These are phyloP conservation scores for Eumacrocentrus americanus DNA, from an alignment of 2,888 invertebrate genomes.

Conservation along the genomic window DNA sequence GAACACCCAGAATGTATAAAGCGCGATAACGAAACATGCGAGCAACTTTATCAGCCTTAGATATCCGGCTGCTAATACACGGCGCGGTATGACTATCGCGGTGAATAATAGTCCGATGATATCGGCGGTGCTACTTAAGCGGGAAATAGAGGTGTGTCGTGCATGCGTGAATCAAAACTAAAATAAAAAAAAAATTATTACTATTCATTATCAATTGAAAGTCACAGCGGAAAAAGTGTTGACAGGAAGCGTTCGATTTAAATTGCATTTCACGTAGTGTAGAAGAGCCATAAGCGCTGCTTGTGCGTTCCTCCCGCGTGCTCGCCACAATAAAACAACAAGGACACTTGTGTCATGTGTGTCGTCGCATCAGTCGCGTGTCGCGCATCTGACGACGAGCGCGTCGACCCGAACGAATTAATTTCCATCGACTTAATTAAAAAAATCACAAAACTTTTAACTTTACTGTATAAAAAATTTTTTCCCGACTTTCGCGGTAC, in stretches of 20 bases:
- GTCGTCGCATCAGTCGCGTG: conserved; percentile 36
- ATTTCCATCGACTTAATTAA: too few relatives aligned
- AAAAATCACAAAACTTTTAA: too few relatives aligned
- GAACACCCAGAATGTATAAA: conserved; percentile 10
- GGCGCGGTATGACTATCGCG: too few relatives aligned
- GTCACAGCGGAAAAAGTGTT: too few relatives aligned
- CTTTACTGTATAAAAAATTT: too few relatives aligned
- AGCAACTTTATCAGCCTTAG: conserved; percentile 37
- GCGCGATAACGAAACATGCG: conserved; percentile 14
- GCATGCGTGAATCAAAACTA: neutral
- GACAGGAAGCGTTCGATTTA: neutral
- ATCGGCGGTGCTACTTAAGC: too few relatives aligned
- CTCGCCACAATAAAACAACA: conserved; percentile 10
- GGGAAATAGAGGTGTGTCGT: too few relatives aligned
- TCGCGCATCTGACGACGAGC: conserved; percentile 34
- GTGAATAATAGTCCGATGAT: conserved; percentile 28
- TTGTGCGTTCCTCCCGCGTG: conserved; percentile 3
- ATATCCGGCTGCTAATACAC: conserved; percentile 28
- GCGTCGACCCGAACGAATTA: too few relatives aligned
- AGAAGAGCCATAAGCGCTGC: neutral
- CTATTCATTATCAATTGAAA: neutral
- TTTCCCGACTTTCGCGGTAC: too few relatives aligned
- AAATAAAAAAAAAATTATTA: neutral
- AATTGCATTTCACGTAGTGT: neutral
- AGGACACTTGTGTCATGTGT: conserved; percentile 19